Percentiles rank a stretch among this genome's conserved stretches.
phyloP scores from a whole-genome alignment of 2,888 invertebrate genomes.

The Tachina fera region DNA sequence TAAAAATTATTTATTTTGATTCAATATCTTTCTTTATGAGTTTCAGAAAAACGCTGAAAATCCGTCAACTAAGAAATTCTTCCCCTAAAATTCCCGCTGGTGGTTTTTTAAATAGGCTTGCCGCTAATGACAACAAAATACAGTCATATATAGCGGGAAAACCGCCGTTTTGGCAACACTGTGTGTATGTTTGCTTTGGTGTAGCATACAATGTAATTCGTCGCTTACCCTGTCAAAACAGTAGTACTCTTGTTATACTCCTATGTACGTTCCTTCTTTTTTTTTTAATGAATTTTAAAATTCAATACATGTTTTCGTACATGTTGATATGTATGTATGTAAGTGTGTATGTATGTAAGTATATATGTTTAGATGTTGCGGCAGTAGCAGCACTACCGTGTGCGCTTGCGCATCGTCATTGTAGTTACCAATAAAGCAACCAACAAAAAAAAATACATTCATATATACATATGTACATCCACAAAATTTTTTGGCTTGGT shows the following conservation, averaged over 20 bases:
- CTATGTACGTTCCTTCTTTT: conserved; percentile 31
- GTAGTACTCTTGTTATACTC: conserved; percentile 27
- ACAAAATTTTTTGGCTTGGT: conserved; percentile 6
- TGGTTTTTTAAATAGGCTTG: too few relatives aligned
- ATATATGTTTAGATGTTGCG: conserved; percentile 7
- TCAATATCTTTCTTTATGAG: too few relatives aligned
- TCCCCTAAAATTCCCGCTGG: too few relatives aligned
- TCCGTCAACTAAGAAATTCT: too few relatives aligned
- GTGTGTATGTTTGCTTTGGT: neutral
- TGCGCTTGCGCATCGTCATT: conserved; percentile 66
- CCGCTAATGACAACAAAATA: too few relatives aligned
- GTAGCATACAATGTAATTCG: conserved; percentile 29
- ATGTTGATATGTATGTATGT: neutral
- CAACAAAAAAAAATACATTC: conserved; percentile 15
- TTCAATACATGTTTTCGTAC: conserved; percentile 70
- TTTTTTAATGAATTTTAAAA: conserved; percentile 66
- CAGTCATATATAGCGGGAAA: too few relatives aligned
- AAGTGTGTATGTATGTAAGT: neutral
- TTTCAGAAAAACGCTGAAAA: too few relatives aligned
- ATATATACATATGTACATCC: conserved; percentile 31
- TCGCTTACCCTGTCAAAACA: neutral
- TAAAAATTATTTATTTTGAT: too few relatives aligned
- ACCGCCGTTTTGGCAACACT: too few relatives aligned
- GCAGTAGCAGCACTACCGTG: conserved; percentile 30
- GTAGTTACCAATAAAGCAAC: conserved; percentile 19